Evolutionary conservation across 2,113 vertebrate genomes (phyloP).

Genomic region (Seriola quinqueradiata): DNA sequence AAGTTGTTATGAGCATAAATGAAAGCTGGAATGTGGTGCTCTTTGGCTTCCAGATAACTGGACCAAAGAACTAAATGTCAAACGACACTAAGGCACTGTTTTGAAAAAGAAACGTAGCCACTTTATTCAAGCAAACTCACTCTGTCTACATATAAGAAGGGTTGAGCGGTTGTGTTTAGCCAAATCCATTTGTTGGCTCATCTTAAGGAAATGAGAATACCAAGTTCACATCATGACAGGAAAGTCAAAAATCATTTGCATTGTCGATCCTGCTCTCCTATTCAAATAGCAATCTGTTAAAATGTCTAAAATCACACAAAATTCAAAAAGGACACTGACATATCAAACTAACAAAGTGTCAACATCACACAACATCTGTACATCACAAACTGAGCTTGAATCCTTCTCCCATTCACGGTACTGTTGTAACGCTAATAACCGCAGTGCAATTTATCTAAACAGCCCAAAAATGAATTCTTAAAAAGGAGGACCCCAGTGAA

Average conservation of each 20-base stretch:
- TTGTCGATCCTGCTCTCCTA: background rate
- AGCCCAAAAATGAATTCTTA: background rate
- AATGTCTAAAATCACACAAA: background rate
- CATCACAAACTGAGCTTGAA: background rate
- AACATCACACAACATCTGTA: background rate
- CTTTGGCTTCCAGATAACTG: background rate
- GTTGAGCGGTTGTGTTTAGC: background rate
- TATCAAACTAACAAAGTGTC: background rate
- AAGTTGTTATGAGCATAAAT: background rate
- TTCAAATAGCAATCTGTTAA: constrained; percentile 1
- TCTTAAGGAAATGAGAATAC: background rate
- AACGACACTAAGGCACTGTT: constrained; percentile 3
- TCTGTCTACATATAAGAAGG: background rate
- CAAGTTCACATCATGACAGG: background rate
- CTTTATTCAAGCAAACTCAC: constrained; percentile 21
- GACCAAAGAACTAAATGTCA: background rate
- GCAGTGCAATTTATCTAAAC: background rate
- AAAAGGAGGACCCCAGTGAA: background rate
- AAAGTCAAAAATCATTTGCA: background rate
- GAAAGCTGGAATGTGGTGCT: background rate
- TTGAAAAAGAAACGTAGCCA: background rate
- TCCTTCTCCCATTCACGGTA: background rate
- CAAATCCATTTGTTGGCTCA: background rate
- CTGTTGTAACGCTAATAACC: background rate
- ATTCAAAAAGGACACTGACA: background rate